Conservation (phyloP, 2,888 invertebrate species). For the Apodemia duryi region DNA sequence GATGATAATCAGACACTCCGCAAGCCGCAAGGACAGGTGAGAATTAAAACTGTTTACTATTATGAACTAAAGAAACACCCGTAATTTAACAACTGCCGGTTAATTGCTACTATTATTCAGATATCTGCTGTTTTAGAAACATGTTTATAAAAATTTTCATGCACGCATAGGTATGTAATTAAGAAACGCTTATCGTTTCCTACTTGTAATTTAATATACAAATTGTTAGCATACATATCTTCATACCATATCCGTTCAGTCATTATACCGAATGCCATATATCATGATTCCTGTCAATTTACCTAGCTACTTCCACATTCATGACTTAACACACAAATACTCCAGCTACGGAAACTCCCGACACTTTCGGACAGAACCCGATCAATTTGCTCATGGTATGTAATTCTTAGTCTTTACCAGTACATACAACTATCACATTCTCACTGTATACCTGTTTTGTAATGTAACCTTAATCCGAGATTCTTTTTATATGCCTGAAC, state of each 20-base stretch:
- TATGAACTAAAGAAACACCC: constrained; percentile 56
- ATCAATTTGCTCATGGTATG: too few species aligned
- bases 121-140: background rate
- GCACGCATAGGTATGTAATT: background rate
- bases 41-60: constrained; percentile 42
- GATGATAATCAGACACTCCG: background rate
- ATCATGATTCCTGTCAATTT: background rate
- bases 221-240: too few species aligned
- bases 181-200: background rate
- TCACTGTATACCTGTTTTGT: background rate
- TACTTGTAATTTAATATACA: too few species aligned
- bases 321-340: too few species aligned
- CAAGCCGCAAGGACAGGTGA: constrained; percentile 50
- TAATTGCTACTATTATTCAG: constrained; percentile 9
- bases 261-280: too few species aligned
- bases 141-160: background rate
- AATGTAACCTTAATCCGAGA: background rate
- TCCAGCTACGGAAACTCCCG: too few species aligned
- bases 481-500: background rate
- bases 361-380: too few species aligned
- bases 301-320: background rate
- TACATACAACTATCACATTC: too few species aligned
- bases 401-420: too few species aligned
- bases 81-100: constrained; percentile 26
- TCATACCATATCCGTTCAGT: too few species aligned